Base-by-base conservation (phyloP, 92 coral and sea anemone species). In the Zoanthus sociatus region DNA sequence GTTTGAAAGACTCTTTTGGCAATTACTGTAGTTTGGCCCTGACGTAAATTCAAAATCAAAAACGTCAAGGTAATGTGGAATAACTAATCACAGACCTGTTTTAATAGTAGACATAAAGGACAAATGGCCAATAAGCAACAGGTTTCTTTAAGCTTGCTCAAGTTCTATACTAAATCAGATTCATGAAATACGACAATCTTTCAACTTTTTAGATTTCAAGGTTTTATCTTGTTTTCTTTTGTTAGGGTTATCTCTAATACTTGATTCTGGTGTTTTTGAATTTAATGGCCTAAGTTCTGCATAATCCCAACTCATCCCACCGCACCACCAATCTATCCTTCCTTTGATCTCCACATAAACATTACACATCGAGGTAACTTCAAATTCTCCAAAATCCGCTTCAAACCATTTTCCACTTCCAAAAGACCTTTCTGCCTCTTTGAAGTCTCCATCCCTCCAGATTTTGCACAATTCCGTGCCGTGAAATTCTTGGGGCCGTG, bases 241-340 rank as follows among this genome's bases (percentile, higher is more conserved):
- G 82, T 18, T 13, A 42, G 50, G 7, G 56, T 74, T 74, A 37
- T 74, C 11, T 50, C 55, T 11, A 1, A 50, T 7, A 11, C 55
- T 50, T 50, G 30, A 42, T 16, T 47, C 58, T 44, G 78, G 5
- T 46, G 56, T 26, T 9, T 47, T 45, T 32, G 51, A 47, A 9
- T 30, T 10, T 20, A 7, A 6, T 72, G 86, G 90, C 76, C 86
- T 92, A 61, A 94, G 78, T 82, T 94, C 90, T n/a, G 82, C 96
- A 73, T 83, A 87, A 85, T 94, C 96, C 96, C 96, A 94, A 2
- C 88, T 54, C 16, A 92, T 89, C 0, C 96, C 96, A 0, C 96
- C 96, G 75, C 94, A 90, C 94, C 96, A 94, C 79, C 78, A 87
- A n/a, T 71, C 78, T 20, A 71, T 82, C 33, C 94, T 90, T 6